Base-by-base conservation (phyloP, 2,888 invertebrate genomes). In the Erebia palarica region DNA sequence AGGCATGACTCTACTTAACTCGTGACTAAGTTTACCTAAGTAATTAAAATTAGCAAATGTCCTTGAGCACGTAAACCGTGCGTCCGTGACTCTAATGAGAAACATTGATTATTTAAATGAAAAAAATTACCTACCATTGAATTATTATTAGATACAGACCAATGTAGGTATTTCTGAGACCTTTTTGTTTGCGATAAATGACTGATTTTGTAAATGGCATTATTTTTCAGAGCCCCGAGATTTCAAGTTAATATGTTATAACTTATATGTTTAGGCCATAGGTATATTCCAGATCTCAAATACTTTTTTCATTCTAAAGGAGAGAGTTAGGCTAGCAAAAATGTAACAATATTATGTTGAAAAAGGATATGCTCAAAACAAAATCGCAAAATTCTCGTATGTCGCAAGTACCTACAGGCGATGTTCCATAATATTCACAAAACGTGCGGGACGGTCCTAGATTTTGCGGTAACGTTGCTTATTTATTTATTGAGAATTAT, bases 391-490 rank as follows among this genome's bases (percentile, higher is more conserved):
- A 59, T 36, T 27, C 27, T 14, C 58, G 58, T n/a, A n/a, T 36
- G 58, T n/a, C 13, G 8, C 11, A 13, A 14, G 14, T 49, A n/a
- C n/a, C n/a, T n/a, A 49, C n/a, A 7, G n/a, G 27, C 14, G 10
- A 47, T 16, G 16, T 4, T 49, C 18, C 7, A 49, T 49, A 63
- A 21, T 63, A 63, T 63, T 63, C 49, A 63, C 49, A 27, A 49
- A 14, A 63, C 63, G 63, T 49, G 21, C 13, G 9, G 44, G 60
- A 63, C 49, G 63, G 63, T 63, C 14, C 49, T 63, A 49, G 44
- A 61, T 61, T 61, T 61, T 44, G 63, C 63, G 49, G 49, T 49
- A 47, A 13, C 47, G 44, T 61, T 14, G 18, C 63, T n/a, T n/a
- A 63, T 63, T 63, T 63, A 14, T n/a, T n/a, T n/a, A n/a, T n/a